Conservation (phyloP, 2,113 vertebrate species). For the Atherinomorus stipes region DNA sequence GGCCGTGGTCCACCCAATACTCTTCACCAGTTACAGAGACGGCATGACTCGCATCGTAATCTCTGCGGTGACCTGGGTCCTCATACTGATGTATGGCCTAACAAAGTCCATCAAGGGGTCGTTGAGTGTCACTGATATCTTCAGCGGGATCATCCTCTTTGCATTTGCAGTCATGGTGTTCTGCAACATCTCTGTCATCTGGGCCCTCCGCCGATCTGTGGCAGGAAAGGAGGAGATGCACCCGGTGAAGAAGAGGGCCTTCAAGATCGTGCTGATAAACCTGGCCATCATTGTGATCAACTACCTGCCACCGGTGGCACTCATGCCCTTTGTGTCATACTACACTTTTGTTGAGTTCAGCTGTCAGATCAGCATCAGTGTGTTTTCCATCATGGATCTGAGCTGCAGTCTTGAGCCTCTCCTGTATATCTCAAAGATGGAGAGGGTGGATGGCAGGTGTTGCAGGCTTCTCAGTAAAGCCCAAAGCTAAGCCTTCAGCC, state of each 20-base stretch:
- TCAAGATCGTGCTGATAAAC: slow-evolving; percentile 78
- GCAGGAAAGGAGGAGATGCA: slow-evolving; percentile 80
- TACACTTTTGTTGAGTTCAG: slow-evolving; percentile 60
- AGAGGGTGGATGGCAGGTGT: slow-evolving; percentile 27
- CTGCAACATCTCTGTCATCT: slow-evolving; percentile 82
- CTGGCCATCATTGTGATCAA: slow-evolving; percentile 77
- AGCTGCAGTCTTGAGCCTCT: slow-evolving; percentile 83
- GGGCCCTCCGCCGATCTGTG: slow-evolving; percentile 79
- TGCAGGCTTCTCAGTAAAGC: slow-evolving; percentile 42
- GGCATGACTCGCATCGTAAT: slow-evolving; percentile 66
- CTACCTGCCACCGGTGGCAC: slow-evolving; percentile 78
- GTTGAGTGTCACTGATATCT: slow-evolving; percentile 58
- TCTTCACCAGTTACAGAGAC: slow-evolving; percentile 73
- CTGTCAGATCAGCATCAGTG: slow-evolving; percentile 74
- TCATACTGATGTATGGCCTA: slow-evolving; percentile 69
- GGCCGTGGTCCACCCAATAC: slow-evolving; percentile 80
- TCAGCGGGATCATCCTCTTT: slow-evolving; percentile 77
- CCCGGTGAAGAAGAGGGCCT: slow-evolving; percentile 81
- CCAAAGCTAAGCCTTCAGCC: slow-evolving; percentile 40
- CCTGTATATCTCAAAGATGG: slow-evolving; percentile 80
- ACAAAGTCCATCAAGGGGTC: slow-evolving; percentile 65
- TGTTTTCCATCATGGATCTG: slow-evolving; percentile 82
- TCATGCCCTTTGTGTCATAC: slow-evolving; percentile 77
- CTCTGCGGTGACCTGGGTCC: slow-evolving; percentile 66
- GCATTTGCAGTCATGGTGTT: slow-evolving; percentile 81